Evolutionary conservation across 2,888 invertebrate genomes (phyloP).

Genomic region (Alviniconcha strummeri): DNA sequence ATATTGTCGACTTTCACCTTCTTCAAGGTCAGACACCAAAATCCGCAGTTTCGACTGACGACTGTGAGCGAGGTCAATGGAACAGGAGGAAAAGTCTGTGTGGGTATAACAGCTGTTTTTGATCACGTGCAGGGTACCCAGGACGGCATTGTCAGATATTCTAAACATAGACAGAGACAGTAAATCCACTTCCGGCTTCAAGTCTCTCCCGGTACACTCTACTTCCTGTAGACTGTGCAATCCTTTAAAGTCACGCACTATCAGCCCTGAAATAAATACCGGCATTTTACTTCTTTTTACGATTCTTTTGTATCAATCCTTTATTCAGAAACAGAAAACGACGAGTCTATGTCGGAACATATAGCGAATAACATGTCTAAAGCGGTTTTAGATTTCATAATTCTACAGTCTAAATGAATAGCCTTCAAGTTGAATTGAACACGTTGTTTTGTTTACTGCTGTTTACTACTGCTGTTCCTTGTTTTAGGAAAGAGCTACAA

Average conservation of each 20-base stretch:
- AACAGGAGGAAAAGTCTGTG: conserved; percentile 14
- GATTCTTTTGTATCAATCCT: no score
- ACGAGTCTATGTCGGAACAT: no score
- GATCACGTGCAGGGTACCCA: conserved; percentile 18
- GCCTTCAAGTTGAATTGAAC: no score
- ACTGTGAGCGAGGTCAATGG: not conserved
- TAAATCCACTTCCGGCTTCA: conserved; percentile 25
- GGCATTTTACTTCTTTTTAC: no score
- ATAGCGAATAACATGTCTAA: no score
- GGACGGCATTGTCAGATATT: not conserved
- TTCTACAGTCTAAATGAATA: no score
- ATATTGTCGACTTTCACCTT: conserved; percentile 24
- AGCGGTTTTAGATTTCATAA: no score
- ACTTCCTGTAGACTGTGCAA: conserved; percentile 29
- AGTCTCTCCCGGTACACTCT: conserved; percentile 17
- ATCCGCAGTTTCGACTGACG: conserved; percentile 17
- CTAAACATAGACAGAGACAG: conserved; percentile 22
- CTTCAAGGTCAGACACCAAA: conserved; percentile 22
- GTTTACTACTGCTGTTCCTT: no score
- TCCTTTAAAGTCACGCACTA: not conserved
- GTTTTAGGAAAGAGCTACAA: no score
- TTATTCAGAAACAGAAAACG: no score
- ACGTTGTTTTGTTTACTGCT: no score
- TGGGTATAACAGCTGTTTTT: conserved; percentile 23
- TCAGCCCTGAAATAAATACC: conserved; percentile 1